Base-by-base conservation (phyloP, 2,888 invertebrate genomes). In the Lochmaea crataegi region DNA sequence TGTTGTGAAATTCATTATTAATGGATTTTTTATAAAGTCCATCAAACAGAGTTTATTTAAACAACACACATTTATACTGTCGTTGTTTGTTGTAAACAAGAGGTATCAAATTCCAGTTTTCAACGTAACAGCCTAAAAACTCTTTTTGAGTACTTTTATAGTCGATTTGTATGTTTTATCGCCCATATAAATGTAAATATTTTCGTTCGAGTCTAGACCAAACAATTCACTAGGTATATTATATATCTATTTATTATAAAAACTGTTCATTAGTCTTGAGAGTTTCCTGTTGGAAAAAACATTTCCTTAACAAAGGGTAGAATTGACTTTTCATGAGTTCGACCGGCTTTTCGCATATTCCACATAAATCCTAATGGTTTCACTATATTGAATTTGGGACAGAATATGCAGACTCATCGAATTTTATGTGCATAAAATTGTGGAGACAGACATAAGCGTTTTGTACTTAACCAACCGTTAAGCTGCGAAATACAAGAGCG, bases 331-430 rank as follows among this genome's bases (percentile, higher is more conserved):
- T 53, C 38, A 53, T 63, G 57, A 63, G 63, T 69, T 63, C 53
- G 63, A 41, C 1, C 14, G 14, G 63, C 41, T 53, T 63, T 61
- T 38, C 68, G 51, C 48, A 48, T 68, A 32, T 57, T 68, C 26
- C 63, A 61, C 68, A 63, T 48, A 14, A 60, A 58, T 53, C 68
- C 51, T 63, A 68, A 69, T 69, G 68, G 61, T 63, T 63, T 69
- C 42, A 32, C 61, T 68, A 32, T 69, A 69, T 69, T 69, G 68
- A 69, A 63, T 69, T 69, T 69, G 41, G 53, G 11, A 69, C 48
- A 41, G 68, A 69, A 69, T 69, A 53, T 69, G 68, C 63, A 63
- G 53, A 53, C 68, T 69, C 68, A 57, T 69, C 68, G 61, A 69
- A 69, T 69, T 63, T 69, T 69, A 10, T 69, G 51, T 61, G 48